Percentiles rank a stretch among this genome's conserved stretches.
These are phyloP conservation scores for Eilema sororculum DNA, from an alignment of 2,888 invertebrate genomes.

Conservation along the genomic window DNA sequence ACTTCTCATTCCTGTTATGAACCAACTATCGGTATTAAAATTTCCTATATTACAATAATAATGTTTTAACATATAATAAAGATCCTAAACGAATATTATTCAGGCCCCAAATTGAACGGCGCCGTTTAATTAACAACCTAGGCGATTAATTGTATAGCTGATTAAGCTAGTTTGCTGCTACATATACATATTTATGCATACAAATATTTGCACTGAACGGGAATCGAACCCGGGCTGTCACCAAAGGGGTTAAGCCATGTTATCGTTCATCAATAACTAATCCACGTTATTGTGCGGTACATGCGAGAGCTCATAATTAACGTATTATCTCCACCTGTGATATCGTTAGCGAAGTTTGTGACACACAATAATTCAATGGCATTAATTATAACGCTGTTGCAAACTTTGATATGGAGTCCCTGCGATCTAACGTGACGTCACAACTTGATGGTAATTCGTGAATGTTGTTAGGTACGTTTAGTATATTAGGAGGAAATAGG, in stretches of 20 bases:
- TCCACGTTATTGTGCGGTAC: conserved; percentile 2
- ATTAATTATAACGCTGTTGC: conserved; percentile 44
- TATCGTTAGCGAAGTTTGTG: conserved; percentile 33
- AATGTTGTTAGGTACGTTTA: conserved; percentile 13
- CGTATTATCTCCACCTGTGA: conserved; percentile 46
- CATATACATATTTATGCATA: no score
- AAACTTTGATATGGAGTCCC: conserved; percentile 46
- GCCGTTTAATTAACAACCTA: no score
- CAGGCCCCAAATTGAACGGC: no score
- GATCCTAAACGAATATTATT: no score
- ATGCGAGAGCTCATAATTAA: conserved; percentile 32
- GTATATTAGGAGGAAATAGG: background rate
- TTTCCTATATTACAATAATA: no score
- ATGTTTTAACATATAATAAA: no score
- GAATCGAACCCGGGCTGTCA: no score
- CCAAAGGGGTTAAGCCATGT: no score
- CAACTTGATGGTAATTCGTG: conserved; percentile 45
- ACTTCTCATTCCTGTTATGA: background rate
- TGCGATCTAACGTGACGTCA: conserved; percentile 40
- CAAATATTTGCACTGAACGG: no score
- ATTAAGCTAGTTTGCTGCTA: no score
- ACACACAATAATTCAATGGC: conserved; percentile 40
- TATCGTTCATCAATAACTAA: background rate
- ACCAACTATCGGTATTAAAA: no score
- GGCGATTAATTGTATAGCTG: no score